These are phyloP conservation scores for Drosophila subquinaria DNA, from an alignment of 2,888 invertebrate species.

Conservation along the genomic window DNA sequence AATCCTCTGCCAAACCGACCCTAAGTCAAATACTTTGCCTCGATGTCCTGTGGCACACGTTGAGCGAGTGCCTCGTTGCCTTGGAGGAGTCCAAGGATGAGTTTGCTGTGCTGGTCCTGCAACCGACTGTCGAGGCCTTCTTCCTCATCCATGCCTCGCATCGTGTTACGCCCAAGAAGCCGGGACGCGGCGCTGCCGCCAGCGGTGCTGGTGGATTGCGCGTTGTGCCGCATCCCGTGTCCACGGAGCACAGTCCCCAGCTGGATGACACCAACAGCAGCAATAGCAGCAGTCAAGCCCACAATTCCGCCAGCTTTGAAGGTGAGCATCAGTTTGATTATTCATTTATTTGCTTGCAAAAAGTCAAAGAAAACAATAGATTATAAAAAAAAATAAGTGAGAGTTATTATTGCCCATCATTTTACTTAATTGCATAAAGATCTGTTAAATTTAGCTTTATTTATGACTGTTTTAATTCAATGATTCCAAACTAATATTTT, in stretches of 20 bases:
- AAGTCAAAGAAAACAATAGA: no score
- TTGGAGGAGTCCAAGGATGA: conserved; percentile 94
- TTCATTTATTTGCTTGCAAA: no score
- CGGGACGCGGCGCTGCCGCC: conserved; percentile 29
- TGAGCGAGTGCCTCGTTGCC: conserved; percentile 92
- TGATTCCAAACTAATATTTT: background rate
- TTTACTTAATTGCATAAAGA: no score
- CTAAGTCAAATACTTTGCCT: conserved; percentile 90
- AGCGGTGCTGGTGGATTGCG: conserved; percentile 24
- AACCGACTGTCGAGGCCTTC: conserved; percentile 95
- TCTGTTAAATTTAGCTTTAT: no score
- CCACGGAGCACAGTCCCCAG: conserved; percentile 34
- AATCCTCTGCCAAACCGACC: conserved; percentile 86
- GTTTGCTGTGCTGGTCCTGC: conserved; percentile 94
- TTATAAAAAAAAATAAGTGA: no score
- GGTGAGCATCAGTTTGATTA: conserved; percentile 31
- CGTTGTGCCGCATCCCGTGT: conserved; percentile 23
- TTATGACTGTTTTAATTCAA: no score
- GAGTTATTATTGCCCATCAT: no score
- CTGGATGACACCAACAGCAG: conserved; percentile 43
- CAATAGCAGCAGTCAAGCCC: conserved; percentile 33
- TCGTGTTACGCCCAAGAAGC: conserved; percentile 67
- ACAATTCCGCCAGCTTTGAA: conserved; percentile 48
- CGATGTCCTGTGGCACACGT: conserved; percentile 91
- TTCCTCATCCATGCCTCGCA: conserved; percentile 93